phyloP scores from a whole-genome alignment of 2,888 invertebrate genomes.

The Epiperipatus broadwayi region DNA sequence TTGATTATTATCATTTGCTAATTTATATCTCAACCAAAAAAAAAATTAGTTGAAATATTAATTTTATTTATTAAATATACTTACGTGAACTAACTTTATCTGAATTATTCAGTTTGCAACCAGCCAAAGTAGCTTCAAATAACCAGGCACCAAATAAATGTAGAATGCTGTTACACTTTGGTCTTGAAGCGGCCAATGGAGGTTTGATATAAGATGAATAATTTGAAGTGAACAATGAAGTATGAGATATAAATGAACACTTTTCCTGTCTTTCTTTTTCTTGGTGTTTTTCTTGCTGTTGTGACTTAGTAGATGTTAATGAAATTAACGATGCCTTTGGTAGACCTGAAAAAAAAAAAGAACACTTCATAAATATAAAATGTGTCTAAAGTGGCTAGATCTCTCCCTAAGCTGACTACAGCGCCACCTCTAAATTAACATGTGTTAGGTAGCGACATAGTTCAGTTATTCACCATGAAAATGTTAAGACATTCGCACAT shows the following conservation, averaged over 20 bases:
- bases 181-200: conserved; percentile 35
- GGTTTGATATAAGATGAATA: conserved; percentile 17
- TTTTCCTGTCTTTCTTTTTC: not conserved
- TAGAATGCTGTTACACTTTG: conserved; percentile 81
- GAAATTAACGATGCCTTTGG: conserved; percentile 61
- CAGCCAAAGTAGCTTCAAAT: conserved; percentile 82
- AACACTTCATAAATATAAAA: no score
- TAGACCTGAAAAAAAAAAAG: conserved; percentile 41
- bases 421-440: no score
- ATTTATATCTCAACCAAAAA: no score
- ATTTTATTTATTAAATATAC: not conserved
- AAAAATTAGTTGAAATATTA: not conserved
- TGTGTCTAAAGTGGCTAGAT: no score
- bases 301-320: conserved; percentile 33
- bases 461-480: no score
- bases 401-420: no score
- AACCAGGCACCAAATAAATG: conserved; percentile 92
- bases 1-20: no score
- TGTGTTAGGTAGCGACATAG: no score
- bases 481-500: no score
- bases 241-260: conserved; percentile 9
- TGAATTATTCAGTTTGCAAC: conserved; percentile 39
- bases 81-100: no score
- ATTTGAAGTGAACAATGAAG: conserved; percentile 1
- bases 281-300: not conserved